Percentiles rank a stretch among this genome's conserved stretches.
Conservation (phyloP, 2,888 invertebrate genomes). For the Tetramorium bicarinatum region DNA sequence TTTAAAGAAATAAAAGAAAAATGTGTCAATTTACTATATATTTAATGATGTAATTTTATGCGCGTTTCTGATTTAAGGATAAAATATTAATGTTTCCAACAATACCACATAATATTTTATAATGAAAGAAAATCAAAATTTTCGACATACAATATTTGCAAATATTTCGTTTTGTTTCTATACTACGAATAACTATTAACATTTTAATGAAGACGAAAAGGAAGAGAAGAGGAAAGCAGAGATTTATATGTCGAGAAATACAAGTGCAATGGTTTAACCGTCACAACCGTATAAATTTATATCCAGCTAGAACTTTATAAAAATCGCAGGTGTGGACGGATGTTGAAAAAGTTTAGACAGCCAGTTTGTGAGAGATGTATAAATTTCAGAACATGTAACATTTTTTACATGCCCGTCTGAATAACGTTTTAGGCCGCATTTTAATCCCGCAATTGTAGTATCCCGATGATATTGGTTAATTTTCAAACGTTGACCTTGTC, state of each 20-base stretch:
- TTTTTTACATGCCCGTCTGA: constrained; percentile 32
- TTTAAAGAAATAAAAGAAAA: background rate
- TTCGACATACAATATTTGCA: background rate
- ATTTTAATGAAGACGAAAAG: background rate
- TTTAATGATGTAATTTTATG: background rate
- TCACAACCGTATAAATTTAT: constrained; percentile 32
- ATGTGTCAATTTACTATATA: background rate
- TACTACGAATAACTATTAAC: background rate
- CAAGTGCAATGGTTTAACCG: constrained; percentile 34
- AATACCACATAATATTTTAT: background rate
- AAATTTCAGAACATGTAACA: constrained; percentile 16
- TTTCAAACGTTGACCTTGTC: background rate
- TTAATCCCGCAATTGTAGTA: constrained; percentile 4
- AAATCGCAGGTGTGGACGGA: constrained; percentile 40
- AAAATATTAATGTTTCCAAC: background rate
- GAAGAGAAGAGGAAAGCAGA: background rate
- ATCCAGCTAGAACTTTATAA: constrained; percentile 37
- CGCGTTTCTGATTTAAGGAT: background rate
- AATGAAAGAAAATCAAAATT: background rate
- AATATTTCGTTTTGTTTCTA: constrained; percentile 8
- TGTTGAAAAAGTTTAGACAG: constrained; percentile 49
- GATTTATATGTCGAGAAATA: constrained; percentile 36
- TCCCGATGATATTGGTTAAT: background rate
- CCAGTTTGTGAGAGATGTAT: constrained; percentile 8
- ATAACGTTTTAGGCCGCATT: constrained; percentile 20